Evolutionary conservation across 2,888 invertebrate genomes (phyloP).

Genomic region (Bursaphelenchus okinawaensis): DNA sequence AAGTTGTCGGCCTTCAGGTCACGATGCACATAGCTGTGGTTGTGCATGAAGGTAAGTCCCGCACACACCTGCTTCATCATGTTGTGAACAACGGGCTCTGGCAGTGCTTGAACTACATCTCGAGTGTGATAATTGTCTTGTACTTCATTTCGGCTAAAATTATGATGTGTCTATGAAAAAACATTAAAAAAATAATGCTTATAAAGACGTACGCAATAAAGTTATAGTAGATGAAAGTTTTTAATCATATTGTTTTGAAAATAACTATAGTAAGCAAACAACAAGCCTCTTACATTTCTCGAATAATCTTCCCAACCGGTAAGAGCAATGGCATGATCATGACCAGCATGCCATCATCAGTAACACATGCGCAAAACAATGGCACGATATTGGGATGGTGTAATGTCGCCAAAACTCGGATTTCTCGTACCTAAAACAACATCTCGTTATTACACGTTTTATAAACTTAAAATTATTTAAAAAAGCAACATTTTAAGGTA

Average conservation of each 20-base stretch:
- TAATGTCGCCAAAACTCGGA: neutral
- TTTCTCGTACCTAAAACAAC: neutral
- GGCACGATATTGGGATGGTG: neutral
- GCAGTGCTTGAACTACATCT: neutral
- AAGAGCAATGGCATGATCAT: neutral
- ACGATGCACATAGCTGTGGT: conserved; percentile 89
- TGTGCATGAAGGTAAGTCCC: conserved; percentile 95
- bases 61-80: neutral
- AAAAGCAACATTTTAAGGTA: neutral
- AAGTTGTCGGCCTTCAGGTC: conserved; percentile 98
- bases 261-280: neutral
- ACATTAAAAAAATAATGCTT: too few relatives aligned
- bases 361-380: neutral
- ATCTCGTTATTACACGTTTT: neutral
- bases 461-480: too few relatives aligned
- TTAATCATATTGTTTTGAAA: neutral
- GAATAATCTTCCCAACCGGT: neutral
- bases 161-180: too few relatives aligned
- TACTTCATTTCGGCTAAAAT: too few relatives aligned
- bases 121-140: too few relatives aligned
- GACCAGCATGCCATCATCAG: neutral
- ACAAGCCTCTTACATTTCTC: too few relatives aligned
- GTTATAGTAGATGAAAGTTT: neutral
- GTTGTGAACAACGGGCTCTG: neutral
- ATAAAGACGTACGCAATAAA: too few relatives aligned